Evolutionary conservation across 2,113 vertebrate species (phyloP), one percentile per base, ranked within the genome.

Genomic region (Ammodytes marinus): DNA sequence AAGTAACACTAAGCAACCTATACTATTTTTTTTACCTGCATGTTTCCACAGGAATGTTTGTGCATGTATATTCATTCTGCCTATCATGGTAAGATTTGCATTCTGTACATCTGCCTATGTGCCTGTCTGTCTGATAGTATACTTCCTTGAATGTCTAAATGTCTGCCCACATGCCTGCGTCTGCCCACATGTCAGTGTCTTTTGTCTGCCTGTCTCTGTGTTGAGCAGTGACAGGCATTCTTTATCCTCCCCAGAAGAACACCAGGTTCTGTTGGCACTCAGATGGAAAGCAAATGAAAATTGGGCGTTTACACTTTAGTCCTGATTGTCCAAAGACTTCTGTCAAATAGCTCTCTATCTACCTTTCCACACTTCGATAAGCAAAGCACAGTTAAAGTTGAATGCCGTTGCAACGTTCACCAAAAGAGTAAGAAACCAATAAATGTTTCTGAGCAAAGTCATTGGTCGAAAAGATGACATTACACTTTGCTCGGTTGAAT

Each of bases 221-320:
- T 27, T 54, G 86, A 82, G 72, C n/a, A 53, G 63, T 78, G 92
- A 92, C 92, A 94, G 91, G 89, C 91, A 86, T 90, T 91, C 85
- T 93, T 94, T 93, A 93, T 91, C 85, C 69, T 80, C 82, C 77
- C 66, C 75, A 52, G 66, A 88, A 52, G 66, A 88, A 89, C 77
- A 70, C 88, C 87, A 88, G 83, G 76, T 90, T 91, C 66, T 69
- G 74, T 55, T 87, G 74, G 68, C 89, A 90, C 79, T 95, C 86
- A 88, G 85, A 90, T 87, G 92, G 93, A 94, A 94, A 86, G 89
- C 85, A 87, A 92, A 90, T 90, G 87, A 77, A 93, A 95, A 95
- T 93, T 93, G 93, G 92, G 93, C 93, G 94, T 95, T 95, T 94
- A 95, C 91, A 82, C 81, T 81, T 65, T 47, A 52, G 69, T 79